Evolutionary conservation across 1,140 invertebrate species (phyloP).

Genomic region (Sitobion miscanthi): DNA sequence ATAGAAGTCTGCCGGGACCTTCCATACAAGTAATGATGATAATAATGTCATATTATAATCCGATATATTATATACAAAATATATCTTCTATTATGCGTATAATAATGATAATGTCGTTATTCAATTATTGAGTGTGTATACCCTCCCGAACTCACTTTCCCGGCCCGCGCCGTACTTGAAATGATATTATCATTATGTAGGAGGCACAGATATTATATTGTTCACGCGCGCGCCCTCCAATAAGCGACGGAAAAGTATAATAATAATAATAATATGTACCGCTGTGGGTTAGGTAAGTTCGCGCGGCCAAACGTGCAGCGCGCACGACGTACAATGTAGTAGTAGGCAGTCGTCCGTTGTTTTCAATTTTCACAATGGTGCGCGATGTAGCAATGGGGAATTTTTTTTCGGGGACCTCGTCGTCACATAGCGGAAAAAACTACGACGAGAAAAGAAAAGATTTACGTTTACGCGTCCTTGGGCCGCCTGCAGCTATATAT

Average conservation of each 20-base stretch:
- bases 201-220: not conserved
- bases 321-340: not conserved
- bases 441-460: not conserved
- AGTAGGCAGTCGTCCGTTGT: not conserved
- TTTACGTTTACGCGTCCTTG: not conserved
- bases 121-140: not conserved
- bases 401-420: not conserved
- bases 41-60: not conserved
- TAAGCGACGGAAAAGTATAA: not conserved
- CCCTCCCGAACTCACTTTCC: not conserved
- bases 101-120: not conserved
- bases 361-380: conserved; percentile 11
- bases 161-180: not conserved
- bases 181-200: not conserved
- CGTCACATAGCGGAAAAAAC: not conserved
- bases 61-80: not conserved
- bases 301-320: not conserved
- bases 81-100: too few relatives aligned
- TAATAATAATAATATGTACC: not conserved
- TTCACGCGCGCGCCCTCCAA: not conserved
- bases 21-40: conserved; percentile 73
- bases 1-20: conserved; percentile 87
- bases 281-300: not conserved
- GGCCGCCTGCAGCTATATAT: not conserved
- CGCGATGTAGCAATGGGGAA: conserved; percentile 5